Evolutionary conservation across 2,888 invertebrate species (phyloP).

Genomic region (Mechanitis messenoides): DNA sequence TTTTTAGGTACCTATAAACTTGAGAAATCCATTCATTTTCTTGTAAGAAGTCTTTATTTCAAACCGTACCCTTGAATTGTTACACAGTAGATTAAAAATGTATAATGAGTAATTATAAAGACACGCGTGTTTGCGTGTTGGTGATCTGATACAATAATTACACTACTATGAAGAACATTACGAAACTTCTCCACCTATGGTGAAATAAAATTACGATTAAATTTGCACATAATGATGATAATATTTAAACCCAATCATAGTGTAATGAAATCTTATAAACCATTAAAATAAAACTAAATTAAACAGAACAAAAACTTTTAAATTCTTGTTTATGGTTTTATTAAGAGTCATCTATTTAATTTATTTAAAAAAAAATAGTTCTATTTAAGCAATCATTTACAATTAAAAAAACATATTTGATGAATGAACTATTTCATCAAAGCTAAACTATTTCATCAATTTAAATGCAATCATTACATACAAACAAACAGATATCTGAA

Average conservation of each 20-base stretch:
- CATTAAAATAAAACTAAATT: too few relatives aligned
- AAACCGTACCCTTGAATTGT: constrained; percentile 53
- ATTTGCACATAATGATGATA: too few relatives aligned
- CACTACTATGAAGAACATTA: constrained; percentile 45
- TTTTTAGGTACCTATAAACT: constrained; percentile 10
- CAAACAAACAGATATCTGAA: constrained; percentile 44
- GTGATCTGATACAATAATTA: constrained; percentile 57
- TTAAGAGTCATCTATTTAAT: too few relatives aligned
- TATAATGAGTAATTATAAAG: constrained; percentile 48
- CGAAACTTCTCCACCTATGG: constrained; percentile 42
- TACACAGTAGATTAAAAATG: constrained; percentile 52
- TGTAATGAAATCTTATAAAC: too few relatives aligned
- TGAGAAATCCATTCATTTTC: constrained; percentile 17
- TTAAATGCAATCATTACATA: constrained; percentile 57
- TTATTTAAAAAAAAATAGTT: too few relatives aligned
- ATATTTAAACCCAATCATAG: too few relatives aligned
- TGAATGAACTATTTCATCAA: constrained; percentile 38
- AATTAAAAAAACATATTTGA: background rate
- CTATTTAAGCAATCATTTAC: too few relatives aligned
- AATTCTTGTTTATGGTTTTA: too few relatives aligned
- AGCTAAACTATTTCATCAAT: constrained; percentile 41
- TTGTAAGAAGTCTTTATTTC: constrained; percentile 30
- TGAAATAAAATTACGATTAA: constrained; percentile 49
- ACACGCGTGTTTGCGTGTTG: constrained; percentile 56
- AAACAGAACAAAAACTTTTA: too few relatives aligned